phyloP scores from a whole-genome alignment of 2,888 invertebrate genomes.

The Julus scanicus region DNA sequence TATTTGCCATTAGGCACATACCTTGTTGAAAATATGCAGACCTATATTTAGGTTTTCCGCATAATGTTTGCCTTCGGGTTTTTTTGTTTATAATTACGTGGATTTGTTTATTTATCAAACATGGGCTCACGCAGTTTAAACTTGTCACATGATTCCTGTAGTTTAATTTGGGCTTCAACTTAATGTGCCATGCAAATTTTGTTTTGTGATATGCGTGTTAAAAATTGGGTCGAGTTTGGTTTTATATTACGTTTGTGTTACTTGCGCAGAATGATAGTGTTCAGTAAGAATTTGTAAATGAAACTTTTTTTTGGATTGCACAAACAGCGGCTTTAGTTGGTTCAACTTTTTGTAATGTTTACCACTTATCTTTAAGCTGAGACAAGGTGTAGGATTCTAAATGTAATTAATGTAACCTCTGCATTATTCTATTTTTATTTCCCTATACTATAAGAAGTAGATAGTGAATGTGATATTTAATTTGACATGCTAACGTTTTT shows the following conservation, averaged over 20 bases:
- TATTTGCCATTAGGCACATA: neutral
- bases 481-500: no score
- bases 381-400: neutral
- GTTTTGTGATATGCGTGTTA: neutral
- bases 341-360: neutral
- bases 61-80: neutral
- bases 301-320: neutral
- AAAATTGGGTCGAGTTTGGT: neutral
- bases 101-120: conserved; percentile 22
- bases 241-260: neutral
- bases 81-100: conserved; percentile 3
- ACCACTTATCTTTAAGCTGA: neutral
- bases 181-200: neutral
- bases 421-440: no score
- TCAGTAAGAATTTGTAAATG: neutral
- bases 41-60: neutral
- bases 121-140: conserved; percentile 8
- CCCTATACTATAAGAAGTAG: no score
- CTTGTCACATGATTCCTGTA: neutral
- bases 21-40: neutral
- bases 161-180: neutral
- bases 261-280: neutral
- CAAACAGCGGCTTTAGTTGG: neutral
- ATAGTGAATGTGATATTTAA: no score
- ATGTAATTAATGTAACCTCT: neutral